Conservation (phyloP, 1,140 invertebrate genomes). For the Pseudomyrmex dendroicus region DNA sequence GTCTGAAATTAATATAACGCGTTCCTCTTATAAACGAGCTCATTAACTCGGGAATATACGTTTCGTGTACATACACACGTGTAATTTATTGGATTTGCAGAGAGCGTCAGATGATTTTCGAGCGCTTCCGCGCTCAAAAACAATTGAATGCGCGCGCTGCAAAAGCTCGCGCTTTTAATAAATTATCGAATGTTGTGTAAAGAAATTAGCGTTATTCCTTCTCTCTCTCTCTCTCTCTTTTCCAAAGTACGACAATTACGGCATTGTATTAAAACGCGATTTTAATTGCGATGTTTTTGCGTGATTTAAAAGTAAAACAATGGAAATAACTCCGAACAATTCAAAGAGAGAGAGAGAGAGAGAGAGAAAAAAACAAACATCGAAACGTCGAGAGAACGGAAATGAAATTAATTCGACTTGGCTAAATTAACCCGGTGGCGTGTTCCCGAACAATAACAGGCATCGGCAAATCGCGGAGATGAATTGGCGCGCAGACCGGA, state of each 20-base stretch:
- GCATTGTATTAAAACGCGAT: too few species aligned
- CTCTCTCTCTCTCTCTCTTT: too few species aligned
- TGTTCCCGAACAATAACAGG: conserved; percentile 6
- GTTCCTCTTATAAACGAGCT: conserved; percentile 64
- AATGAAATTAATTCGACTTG: conserved; percentile 11
- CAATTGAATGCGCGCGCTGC: too few species aligned
- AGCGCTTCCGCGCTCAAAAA: not conserved
- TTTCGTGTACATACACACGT: not conserved
- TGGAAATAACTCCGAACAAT: not conserved
- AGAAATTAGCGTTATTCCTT: too few species aligned
- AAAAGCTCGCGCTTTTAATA: too few species aligned
- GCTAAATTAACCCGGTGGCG: conserved; percentile 11
- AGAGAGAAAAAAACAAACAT: too few species aligned
- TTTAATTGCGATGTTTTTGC: not conserved
- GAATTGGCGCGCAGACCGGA: too few species aligned
- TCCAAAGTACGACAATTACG: too few species aligned
- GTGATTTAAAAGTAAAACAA: not conserved
- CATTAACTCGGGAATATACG: conserved; percentile 54
- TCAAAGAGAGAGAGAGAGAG: too few species aligned
- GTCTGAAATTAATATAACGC: conserved; percentile 69
- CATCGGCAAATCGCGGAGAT: conserved; percentile 13
- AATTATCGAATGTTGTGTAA: too few species aligned
- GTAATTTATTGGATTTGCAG: conserved; percentile 9
- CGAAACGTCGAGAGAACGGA: not conserved
- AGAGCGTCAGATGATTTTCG: not conserved